A percentile compares a stretch with the other conserved stretches of the same genome.
Conservation (phyloP, 2,113 vertebrate species). For the Chlamydotis undulata region DNA sequence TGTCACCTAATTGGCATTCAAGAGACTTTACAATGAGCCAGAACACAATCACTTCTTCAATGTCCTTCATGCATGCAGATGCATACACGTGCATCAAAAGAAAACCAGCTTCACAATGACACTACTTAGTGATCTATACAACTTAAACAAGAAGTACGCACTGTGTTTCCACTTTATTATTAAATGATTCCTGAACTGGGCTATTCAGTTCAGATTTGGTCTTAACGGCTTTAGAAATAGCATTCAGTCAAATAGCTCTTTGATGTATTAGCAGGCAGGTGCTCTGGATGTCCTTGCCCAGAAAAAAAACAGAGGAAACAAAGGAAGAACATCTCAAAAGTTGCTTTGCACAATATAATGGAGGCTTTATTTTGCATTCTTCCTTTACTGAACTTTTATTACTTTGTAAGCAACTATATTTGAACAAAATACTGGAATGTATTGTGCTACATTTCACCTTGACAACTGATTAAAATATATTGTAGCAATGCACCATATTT, state of each 20-base stretch:
- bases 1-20: background rate
- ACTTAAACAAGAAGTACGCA: background rate
- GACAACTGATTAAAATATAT: constrained; percentile 36
- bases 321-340: background rate
- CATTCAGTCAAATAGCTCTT: background rate
- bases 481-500: background rate
- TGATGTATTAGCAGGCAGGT: background rate
- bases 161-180: background rate
- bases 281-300: background rate
- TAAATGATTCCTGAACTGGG: background rate
- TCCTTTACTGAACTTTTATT: background rate
- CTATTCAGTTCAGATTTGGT: background rate
- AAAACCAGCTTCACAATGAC: background rate
- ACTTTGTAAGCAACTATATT: background rate
- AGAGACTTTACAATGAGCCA: background rate
- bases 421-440: background rate
- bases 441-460: constrained; percentile 1
- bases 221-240: background rate
- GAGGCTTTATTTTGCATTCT: background rate
- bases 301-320: background rate
- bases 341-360: background rate
- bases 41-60: background rate
- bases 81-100: background rate
- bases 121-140: background rate
- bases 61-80: background rate